Evolutionary conservation across 2,797 vertebrate species (phyloP).

Genomic region (Mus caroli): DNA sequence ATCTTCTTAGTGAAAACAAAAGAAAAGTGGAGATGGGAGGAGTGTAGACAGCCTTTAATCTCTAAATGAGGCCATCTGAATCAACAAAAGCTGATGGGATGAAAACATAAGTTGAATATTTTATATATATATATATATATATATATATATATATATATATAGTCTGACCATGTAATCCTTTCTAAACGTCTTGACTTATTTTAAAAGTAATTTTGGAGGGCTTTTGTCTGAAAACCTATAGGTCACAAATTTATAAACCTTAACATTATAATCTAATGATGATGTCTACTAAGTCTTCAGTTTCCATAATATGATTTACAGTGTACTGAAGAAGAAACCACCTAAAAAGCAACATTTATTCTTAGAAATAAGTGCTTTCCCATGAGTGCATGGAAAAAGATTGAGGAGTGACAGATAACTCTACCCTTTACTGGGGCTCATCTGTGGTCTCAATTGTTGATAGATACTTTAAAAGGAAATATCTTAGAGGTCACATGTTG

Average conservation of each 20-base stretch:
- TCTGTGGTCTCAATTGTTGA: background rate
- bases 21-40: background rate
- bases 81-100: background rate
- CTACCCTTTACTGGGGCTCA: accelerated
- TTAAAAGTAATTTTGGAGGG: background rate
- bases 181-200: constrained; percentile 37
- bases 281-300: background rate
- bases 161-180: background rate
- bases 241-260: background rate
- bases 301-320: background rate
- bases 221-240: background rate
- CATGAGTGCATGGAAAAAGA: accelerated
- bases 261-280: background rate
- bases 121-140: background rate
- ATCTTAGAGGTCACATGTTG: background rate
- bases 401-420: background rate
- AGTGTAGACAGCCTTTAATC: background rate
- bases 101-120: background rate
- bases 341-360: background rate
- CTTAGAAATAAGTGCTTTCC: background rate
- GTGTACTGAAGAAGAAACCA: background rate
- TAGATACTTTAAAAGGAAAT: background rate
- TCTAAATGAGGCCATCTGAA: no score
- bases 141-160: background rate
- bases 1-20: background rate